These are phyloP conservation scores for Dicrurus megarhynchus DNA, from an alignment of 2,113 vertebrate genomes.

Conservation along the genomic window DNA sequence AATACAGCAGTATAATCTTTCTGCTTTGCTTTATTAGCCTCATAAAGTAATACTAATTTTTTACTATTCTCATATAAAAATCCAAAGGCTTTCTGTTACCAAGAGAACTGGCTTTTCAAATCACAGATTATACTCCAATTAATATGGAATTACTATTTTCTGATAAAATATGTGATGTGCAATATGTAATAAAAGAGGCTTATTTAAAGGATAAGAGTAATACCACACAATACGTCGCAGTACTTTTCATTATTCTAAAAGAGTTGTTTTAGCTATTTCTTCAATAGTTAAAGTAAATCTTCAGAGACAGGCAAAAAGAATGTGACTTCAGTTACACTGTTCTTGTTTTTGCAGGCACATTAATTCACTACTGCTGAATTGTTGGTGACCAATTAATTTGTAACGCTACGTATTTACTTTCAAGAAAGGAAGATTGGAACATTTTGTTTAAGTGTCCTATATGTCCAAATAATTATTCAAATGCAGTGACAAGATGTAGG, in stretches of 20 bases:
- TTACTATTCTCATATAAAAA: background rate
- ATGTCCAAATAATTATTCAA: background rate
- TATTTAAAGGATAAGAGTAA: background rate
- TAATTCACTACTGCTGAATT: background rate
- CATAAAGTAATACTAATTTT: background rate
- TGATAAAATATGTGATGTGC: background rate
- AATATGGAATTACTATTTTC: background rate
- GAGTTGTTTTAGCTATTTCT: background rate
- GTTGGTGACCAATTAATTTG: background rate
- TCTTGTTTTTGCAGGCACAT: background rate
- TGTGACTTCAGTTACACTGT: background rate
- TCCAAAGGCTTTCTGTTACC: background rate
- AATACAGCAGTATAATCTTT: background rate
- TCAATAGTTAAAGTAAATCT: background rate
- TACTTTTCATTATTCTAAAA: background rate
- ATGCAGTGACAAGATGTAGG: background rate
- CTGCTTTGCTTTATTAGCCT: background rate
- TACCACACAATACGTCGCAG: background rate
- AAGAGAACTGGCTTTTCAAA: background rate
- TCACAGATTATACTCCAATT: background rate
- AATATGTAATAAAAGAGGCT: background rate
- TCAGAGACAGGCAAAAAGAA: background rate
- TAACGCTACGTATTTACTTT: background rate
- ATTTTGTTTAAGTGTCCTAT: background rate
- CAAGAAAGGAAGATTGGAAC: background rate